Evolutionary conservation across 2,797 vertebrate genomes (phyloP), one percentile per base, ranked within the genome.

Genomic region (Neomorphus geoffroyi): DNA sequence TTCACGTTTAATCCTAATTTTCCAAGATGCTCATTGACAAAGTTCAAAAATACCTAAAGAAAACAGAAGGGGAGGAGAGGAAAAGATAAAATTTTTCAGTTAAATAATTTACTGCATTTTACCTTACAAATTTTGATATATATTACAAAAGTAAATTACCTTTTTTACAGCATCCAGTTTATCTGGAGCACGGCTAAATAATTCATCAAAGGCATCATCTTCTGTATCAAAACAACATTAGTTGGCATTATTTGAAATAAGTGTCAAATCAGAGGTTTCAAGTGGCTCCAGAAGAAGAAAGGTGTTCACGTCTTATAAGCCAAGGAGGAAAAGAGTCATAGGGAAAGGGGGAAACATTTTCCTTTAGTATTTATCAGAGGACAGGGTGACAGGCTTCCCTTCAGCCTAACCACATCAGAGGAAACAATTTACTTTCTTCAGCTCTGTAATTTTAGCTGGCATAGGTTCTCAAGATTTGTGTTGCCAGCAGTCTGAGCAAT

Each of bases 101-200:
- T 48, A 74, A 86, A 28, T 37, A 7, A 74, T 9, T 5, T 46
- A 60, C 80, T 67, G 71, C 15, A 33, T 30, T 69, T 10, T 33
- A 56, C 48, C 18, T 67, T 61, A 64, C 16, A 57, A 60, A 71
- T 65, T 37, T 50, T 72, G 26, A 28, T 26, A 17, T 74, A 33
- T 57, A 48, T n/a, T 70, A 39, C 70, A 83, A 88, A 79, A 80
- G 18, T 30, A 66, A 78, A 60, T 92, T 98, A 99, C 99, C 99
- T 99, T 98, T 93, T 99, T 98, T 79, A 99, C 98, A 2, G 98
- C 98, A 37, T 97, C 96, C 97, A 99, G 98, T 98, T 99, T 99
- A 91, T 98, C 98, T 5, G 98, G 97, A 82, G 98, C 98, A 80
- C 98, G 97, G 90, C 94, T 98, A 95, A 99, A 98, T 88, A 99